phyloP scores from a whole-genome alignment of 1,140 invertebrate genomes.

The Lasioglossum baleicum region DNA sequence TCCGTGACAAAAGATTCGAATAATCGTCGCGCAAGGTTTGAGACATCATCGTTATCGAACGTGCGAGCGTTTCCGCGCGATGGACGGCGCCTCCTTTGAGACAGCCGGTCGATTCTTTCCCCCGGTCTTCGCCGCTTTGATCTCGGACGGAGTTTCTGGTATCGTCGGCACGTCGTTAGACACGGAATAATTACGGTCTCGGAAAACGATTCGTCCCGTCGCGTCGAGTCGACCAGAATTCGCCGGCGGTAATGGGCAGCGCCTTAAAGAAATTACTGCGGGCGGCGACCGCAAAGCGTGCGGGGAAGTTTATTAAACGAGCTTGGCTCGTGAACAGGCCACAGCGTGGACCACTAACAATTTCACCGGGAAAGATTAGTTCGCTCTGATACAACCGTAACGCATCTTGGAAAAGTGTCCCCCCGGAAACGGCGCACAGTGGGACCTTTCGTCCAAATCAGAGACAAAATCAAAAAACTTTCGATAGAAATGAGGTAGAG shows the following conservation, averaged over 20 bases:
- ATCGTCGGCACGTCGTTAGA: conserved; percentile 21
- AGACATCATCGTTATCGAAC: not conserved
- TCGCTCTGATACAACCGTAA: conserved; percentile 57
- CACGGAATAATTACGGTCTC: conserved; percentile 39
- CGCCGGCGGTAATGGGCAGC: conserved; percentile 29
- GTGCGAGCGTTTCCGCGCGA: not conserved
- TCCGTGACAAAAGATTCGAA: not conserved
- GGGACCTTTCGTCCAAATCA: no score
- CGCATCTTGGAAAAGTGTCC: conserved; percentile 31
- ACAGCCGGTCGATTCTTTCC: not conserved
- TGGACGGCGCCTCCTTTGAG: not conserved
- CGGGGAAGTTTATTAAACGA: conserved; percentile 58
- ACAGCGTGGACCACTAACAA: conserved; percentile 42
- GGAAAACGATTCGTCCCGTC: not conserved
- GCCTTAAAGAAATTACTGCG: conserved; percentile 59
- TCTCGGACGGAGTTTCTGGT: not conserved
- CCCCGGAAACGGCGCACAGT: no score
- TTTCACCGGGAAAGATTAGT: conserved; percentile 59
- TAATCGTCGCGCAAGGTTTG: not conserved
- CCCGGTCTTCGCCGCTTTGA: not conserved
- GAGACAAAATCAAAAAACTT: no score
- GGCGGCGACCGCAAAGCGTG: conserved; percentile 36
- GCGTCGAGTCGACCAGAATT: conserved; percentile 10
- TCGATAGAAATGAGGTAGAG: no score
- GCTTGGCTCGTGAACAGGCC: conserved; percentile 31